Evolutionary conservation across 2,888 invertebrate genomes (phyloP).

Genomic region (Amiota mariae): DNA sequence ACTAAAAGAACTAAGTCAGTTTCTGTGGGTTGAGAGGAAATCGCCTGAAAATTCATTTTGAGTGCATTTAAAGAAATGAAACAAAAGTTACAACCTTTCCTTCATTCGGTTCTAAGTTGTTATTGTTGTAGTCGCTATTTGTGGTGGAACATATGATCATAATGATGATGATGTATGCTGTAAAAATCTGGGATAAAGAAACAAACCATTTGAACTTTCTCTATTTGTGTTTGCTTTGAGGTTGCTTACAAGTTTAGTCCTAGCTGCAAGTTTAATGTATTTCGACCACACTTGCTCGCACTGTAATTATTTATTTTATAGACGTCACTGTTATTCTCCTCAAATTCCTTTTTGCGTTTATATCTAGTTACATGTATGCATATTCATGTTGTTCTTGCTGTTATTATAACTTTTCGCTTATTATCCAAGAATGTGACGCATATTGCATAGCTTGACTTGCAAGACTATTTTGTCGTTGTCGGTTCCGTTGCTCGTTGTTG

Average conservation of each 20-base stretch:
- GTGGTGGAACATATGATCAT: not conserved
- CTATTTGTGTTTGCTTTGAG: constrained; percentile 25
- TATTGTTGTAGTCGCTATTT: constrained; percentile 1
- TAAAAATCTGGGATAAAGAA: not conserved
- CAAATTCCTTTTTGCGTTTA: not conserved
- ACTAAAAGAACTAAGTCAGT: not conserved
- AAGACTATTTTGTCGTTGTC: constrained; percentile 37
- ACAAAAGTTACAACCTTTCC: not conserved
- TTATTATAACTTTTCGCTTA: constrained; percentile 6
- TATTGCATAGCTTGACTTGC: constrained; percentile 7
- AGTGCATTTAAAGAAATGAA: not conserved
- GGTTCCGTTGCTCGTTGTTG: no score
- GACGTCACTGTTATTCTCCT: not conserved
- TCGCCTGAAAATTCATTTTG: constrained; percentile 18
- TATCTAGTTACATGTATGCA: not conserved
- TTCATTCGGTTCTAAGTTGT: not conserved
- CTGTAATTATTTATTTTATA: constrained; percentile 27
- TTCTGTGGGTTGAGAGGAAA: not conserved
- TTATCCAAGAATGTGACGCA: constrained; percentile 15
- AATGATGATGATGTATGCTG: not conserved
- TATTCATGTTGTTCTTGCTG: not conserved
- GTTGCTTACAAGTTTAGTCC: constrained; percentile 23
- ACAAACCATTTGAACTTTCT: constrained; percentile 14
- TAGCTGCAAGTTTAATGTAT: constrained; percentile 24
- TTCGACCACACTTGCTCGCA: constrained; percentile 11